Conservation (phyloP, 2,888 invertebrate genomes). For the Polydrusus cervinus region DNA sequence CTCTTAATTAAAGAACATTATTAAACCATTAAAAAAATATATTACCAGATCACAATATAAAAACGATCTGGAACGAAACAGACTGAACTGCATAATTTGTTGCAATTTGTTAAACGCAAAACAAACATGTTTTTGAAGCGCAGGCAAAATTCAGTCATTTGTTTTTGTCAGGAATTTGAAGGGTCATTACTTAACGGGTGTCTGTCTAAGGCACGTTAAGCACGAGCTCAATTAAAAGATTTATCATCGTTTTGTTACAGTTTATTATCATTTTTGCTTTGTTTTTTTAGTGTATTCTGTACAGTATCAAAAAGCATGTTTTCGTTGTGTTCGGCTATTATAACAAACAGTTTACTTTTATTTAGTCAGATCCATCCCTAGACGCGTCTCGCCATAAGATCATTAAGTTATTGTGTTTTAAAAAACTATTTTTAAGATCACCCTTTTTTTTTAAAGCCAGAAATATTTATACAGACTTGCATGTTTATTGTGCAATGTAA, state of each 20-base stretch:
- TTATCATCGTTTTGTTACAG: constrained; percentile 32
- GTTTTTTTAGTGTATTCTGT: neutral
- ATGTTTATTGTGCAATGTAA: too few relatives aligned
- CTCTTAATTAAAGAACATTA: neutral
- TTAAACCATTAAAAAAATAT: constrained; percentile 2
- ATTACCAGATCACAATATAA: constrained; percentile 18
- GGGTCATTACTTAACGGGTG: constrained; percentile 32
- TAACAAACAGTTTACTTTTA: too few relatives aligned
- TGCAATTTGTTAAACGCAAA: constrained; percentile 33
- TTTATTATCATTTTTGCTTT: constrained; percentile 10
- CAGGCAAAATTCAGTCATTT: constrained; percentile 35
- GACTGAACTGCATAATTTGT: constrained; percentile 27
- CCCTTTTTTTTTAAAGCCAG: too few relatives aligned
- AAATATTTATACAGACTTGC: too few relatives aligned
- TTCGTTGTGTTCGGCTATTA: too few relatives aligned
- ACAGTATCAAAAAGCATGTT: too few relatives aligned
- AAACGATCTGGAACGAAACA: constrained; percentile 16
- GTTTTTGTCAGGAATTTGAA: constrained; percentile 36
- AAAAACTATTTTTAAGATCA: too few relatives aligned
- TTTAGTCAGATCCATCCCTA: too few relatives aligned
- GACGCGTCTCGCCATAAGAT: too few relatives aligned
- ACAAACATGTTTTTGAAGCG: constrained; percentile 28
- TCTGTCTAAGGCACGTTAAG: constrained; percentile 29
- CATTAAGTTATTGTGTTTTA: too few relatives aligned
- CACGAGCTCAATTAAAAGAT: constrained; percentile 31